Conservation (phyloP, 2,888 invertebrate species). For the Schizotus pectinicornis region DNA sequence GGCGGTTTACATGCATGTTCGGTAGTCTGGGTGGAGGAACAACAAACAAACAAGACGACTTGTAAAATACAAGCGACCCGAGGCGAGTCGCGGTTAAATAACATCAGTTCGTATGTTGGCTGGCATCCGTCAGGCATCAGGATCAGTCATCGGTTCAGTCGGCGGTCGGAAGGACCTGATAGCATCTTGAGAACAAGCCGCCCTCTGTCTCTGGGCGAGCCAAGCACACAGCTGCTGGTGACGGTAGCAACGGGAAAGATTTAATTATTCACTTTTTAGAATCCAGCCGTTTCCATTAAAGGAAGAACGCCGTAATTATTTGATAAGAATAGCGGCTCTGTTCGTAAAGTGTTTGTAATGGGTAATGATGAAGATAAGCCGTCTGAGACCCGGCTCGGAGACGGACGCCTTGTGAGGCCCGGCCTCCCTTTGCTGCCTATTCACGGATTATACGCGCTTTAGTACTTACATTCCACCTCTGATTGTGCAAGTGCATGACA, state of each 20-base stretch:
- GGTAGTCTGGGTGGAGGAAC: too few species aligned
- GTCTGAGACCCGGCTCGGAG: constrained; percentile 20
- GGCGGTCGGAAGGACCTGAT: constrained; percentile 31
- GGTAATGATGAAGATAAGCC: constrained; percentile 43
- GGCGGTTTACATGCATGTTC: too few species aligned
- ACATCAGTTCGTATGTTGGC: constrained; percentile 14
- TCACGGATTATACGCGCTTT: constrained; percentile 23
- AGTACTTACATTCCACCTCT: constrained; percentile 19
- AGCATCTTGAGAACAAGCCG: constrained; percentile 36
- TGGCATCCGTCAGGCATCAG: constrained; percentile 19
- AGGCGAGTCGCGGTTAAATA: constrained; percentile 8
- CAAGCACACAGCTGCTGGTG: constrained; percentile 33
- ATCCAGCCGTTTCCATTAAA: constrained; percentile 29
- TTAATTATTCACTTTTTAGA: constrained; percentile 38
- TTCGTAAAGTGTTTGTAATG: constrained; percentile 43
- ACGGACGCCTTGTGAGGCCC: constrained; percentile 34
- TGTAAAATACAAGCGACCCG: constrained; percentile 3
- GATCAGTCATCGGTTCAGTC: constrained; percentile 33
- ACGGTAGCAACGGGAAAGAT: constrained; percentile 36
- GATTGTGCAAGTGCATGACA: constrained; percentile 15
- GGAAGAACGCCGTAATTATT: constrained; percentile 37
- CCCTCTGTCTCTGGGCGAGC: constrained; percentile 31
- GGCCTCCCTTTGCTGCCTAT: constrained; percentile 9
- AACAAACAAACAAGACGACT: background rate
- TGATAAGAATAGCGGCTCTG: constrained; percentile 44